Conservation (phyloP, 2,888 invertebrate genomes). For the Ennomos quercinarius region DNA sequence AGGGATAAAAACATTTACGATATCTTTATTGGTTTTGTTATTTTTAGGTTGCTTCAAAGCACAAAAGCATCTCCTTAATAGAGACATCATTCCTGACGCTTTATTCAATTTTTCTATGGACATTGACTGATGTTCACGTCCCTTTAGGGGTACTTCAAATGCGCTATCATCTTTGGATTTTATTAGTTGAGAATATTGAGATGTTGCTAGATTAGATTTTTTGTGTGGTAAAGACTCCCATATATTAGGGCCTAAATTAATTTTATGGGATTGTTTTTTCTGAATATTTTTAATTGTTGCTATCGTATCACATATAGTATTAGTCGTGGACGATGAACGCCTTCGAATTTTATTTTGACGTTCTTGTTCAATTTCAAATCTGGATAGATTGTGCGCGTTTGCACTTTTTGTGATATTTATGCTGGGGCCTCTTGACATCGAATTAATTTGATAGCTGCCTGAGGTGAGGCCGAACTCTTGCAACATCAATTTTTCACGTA, state of each 20-base stretch:
- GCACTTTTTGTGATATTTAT: slow-evolving; percentile 1
- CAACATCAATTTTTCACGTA: slow-evolving; percentile 34
- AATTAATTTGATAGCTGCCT: slow-evolving; percentile 14
- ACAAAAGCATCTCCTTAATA: slow-evolving; percentile 14
- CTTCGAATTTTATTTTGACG: slow-evolving; percentile 2
- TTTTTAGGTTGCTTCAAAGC: slow-evolving; percentile 6
- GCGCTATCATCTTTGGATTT: background rate
- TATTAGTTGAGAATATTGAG: background rate
- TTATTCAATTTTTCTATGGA: background rate
- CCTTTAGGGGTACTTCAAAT: background rate
- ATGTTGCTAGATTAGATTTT: background rate
- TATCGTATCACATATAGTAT: background rate
- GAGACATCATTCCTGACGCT: background rate
- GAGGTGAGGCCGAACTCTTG: slow-evolving; percentile 14
- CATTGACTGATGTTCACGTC: slow-evolving; percentile 1
- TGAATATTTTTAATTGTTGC: background rate
- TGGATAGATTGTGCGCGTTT: slow-evolving; percentile 2
- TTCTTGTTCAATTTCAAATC: background rate
- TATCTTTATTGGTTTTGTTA: background rate
- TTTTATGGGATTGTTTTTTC: no score
- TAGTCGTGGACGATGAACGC: background rate
- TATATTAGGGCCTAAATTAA: no score
- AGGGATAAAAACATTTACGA: background rate
- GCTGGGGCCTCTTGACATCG: slow-evolving; percentile 7
- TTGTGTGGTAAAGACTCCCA: background rate